Base-by-base conservation (phyloP, 2,888 invertebrate species). In the Nemapogon koenigi region DNA sequence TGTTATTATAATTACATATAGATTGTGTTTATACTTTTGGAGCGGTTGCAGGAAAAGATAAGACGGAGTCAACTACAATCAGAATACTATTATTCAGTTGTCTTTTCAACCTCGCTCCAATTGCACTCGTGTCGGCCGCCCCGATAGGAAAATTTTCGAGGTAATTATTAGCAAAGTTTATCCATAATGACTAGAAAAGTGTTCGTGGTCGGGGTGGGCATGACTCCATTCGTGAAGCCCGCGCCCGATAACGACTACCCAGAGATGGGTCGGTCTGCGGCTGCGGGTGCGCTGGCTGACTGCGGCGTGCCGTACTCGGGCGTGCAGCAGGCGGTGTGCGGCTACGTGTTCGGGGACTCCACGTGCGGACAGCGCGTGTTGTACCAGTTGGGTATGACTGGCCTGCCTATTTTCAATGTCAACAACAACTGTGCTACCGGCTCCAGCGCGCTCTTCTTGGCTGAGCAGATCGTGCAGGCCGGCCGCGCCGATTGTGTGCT, bases 371-470 rank as follows among this genome's bases (percentile, higher is more conserved):
- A 99, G 73, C 83, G 97, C 46, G 95, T 95, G 0, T 67, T 98
- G 4, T 98, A 98, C 65, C 90, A 93, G 46, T 82, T 97, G 28
- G 97, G 97, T 40, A 88, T 97, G 87, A 96, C 91, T 19, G 97
- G 97, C 28, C 96, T 98, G 46, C 98, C 98, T 3, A 89, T 99
- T 47, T 94, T 91, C 73, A 99, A 99, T 70, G 97, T 98, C 10
- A 98, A 99, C 75, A 99, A 99, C 63, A 97, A 97, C 59, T 99
- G 99, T 61, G 91, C 98, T 0, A 97, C 97, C 1, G 99, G 99
- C 17, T 91, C 97, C 0, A 92, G 91, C 38, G 98, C 98, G 1
- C 67, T 99, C 3, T 84, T 89, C 57, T 78, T 99, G 55, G 95
- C 89, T 0, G 95, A 95, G 60, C 95, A 97, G 66, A 83, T 97